Evolutionary conservation across 2,113 vertebrate genomes (phyloP).

Genomic region (Otis tarda): DNA sequence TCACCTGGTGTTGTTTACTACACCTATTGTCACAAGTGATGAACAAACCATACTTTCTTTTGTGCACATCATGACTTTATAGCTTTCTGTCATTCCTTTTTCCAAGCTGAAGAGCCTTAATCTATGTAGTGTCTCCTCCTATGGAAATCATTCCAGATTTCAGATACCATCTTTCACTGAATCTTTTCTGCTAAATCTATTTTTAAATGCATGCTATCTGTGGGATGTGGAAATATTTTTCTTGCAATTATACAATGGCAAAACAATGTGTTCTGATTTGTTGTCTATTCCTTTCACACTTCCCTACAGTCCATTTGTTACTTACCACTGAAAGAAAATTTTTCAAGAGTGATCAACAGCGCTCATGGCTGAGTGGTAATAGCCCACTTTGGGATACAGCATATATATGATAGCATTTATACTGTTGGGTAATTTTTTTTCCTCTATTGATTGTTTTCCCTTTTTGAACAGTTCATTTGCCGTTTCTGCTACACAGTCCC

Average conservation of each 20-base stretch:
- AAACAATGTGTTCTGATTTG: neutral
- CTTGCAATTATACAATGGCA: neutral
- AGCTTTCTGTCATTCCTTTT: neutral
- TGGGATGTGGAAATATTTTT: neutral
- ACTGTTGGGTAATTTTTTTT: neutral
- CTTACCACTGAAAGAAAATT: neutral
- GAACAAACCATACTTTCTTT: neutral
- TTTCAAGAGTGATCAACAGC: neutral
- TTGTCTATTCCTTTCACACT: neutral
- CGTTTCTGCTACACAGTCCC: neutral
- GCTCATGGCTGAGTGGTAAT: neutral
- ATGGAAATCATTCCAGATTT: neutral
- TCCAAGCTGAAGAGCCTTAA: too few species aligned
- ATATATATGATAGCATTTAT: neutral
- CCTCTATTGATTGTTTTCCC: neutral
- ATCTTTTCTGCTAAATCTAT: neutral
- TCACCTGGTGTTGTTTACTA: neutral
- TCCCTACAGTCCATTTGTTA: neutral
- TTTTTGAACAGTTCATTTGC: neutral
- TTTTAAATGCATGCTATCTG: neutral
- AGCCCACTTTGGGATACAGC: neutral
- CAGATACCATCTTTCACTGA: neutral
- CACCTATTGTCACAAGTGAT: fast-evolving
- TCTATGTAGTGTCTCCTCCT: neutral
- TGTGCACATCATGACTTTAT: neutral